Base-by-base conservation (phyloP, 2,113 vertebrate species). In the Macquaria australasica region DNA sequence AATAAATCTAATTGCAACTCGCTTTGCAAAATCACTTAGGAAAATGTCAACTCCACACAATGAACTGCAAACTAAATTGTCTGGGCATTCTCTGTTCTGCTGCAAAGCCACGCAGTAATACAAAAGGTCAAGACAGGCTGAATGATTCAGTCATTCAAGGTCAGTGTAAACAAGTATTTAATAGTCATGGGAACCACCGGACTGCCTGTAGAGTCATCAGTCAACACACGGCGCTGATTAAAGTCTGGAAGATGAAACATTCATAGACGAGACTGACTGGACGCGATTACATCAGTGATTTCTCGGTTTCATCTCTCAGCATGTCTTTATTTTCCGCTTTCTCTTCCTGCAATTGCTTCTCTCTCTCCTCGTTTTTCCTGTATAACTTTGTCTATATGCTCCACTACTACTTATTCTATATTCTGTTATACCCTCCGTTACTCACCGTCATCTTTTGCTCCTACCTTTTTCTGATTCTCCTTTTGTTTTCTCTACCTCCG, bases 201-300 rank as follows among this genome's bases (percentile, higher is more conserved):
- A 6, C 43, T 4, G 79, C 20, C 43, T 3, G 43, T 21, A 59
- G 53, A 84, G 53, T 58, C 18, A 1, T 39, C 45, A n/a, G 63
- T 77, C 63, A 68, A 77, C 74, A 73, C 62, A 0, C n/a, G 0
- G 5, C 25, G 15, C 62, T 87, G 72, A 85, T 83, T 76, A 85
- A 87, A 89, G 37, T 67, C 25, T 1, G 31, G 34, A 16, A 86
- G 86, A 84, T 79, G 71, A 88, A 76, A 79, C 64, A 56, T 71
- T 77, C 31, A 25, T 0, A 23, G 77, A 45, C 1, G 12, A 81
- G 58, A 43, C 20, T 7, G 20, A 53, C 15, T 2, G 66, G 66
- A 82, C 8, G n/a, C 3, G 56, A 77, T 73, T 73, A 51, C 70
- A 39, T 79, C 67, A 31, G 43, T 12, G 50, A 51, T 63, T 83